These are phyloP conservation scores for Apamea crenata DNA, from an alignment of 2,888 invertebrate genomes.

Conservation along the genomic window DNA sequence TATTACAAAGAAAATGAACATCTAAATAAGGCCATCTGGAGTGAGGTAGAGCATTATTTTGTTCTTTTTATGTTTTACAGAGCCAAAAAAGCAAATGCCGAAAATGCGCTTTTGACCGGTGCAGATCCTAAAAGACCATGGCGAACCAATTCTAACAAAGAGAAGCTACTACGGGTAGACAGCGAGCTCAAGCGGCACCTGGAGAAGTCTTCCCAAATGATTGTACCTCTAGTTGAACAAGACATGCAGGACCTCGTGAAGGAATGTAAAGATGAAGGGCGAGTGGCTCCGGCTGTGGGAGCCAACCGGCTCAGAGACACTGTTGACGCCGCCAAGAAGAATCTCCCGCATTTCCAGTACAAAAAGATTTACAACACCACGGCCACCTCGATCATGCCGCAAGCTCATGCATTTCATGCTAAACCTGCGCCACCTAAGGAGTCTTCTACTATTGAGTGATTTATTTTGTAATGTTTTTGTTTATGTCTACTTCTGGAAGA, in stretches of 20 bases:
- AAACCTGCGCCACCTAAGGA: slow-evolving; percentile 30
- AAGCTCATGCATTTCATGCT: slow-evolving; percentile 72
- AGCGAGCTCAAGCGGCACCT: slow-evolving; percentile 81
- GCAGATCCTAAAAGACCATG: slow-evolving; percentile 83
- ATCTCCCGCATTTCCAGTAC: slow-evolving; percentile 85
- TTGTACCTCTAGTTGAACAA: slow-evolving; percentile 76
- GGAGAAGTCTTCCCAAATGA: slow-evolving; percentile 75
- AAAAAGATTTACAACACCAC: slow-evolving; percentile 81
- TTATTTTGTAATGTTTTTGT: slow-evolving; percentile 2
- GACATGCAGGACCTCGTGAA: slow-evolving; percentile 80
- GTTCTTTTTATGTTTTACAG: slow-evolving; percentile 67
- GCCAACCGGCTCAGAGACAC: slow-evolving; percentile 77
- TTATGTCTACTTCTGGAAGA: not conserved
- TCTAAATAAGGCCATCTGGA: not conserved
- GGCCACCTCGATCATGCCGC: slow-evolving; percentile 79
- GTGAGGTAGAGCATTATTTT: not conserved
- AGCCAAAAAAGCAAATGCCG: slow-evolving; percentile 68
- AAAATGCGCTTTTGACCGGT: slow-evolving; percentile 57
- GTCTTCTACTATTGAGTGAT: slow-evolving; percentile 30
- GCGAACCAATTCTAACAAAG: slow-evolving; percentile 83
- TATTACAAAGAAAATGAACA: not conserved
- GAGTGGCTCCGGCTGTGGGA: slow-evolving; percentile 67
- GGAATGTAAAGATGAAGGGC: slow-evolving; percentile 75
- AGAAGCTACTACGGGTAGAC: slow-evolving; percentile 82
- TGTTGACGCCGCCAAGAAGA: slow-evolving; percentile 81